These are phyloP conservation scores for Leptothorax acervorum DNA, from an alignment of 2,888 invertebrate species.

Conservation along the genomic window DNA sequence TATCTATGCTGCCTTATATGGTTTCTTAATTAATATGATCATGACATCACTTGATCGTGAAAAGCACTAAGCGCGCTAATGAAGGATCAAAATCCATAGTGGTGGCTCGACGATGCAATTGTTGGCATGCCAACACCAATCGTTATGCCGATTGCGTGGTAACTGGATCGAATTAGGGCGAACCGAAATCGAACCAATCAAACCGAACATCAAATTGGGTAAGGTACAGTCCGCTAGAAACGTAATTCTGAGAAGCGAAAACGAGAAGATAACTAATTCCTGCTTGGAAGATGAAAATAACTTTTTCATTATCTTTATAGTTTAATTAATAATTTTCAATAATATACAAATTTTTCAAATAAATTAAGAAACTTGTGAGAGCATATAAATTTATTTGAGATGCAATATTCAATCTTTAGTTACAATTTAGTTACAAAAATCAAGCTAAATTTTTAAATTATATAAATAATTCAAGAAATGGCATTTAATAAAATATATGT, in stretches of 20 bases:
- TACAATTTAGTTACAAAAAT: background rate
- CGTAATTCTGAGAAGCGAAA: background rate
- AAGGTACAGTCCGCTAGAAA: conserved; percentile 48
- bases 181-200: conserved; percentile 79
- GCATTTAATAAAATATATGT: background rate
- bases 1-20: no score
- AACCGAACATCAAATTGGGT: conserved; percentile 73
- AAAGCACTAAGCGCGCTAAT: conserved; percentile 10
- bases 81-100: conserved; percentile 31
- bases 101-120: conserved; percentile 51
- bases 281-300: background rate
- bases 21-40: background rate
- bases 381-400: background rate
- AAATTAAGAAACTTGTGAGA: background rate
- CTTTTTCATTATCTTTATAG: background rate
- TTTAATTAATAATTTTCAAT: background rate
- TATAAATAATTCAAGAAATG: background rate
- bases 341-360: background rate
- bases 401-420: background rate
- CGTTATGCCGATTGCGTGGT: conserved; percentile 69
- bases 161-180: conserved; percentile 78
- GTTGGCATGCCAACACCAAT: conserved; percentile 56
- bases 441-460: background rate
- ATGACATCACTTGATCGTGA: background rate
- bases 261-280: background rate